Percentiles rank a stretch among this genome's conserved stretches.
Evolutionary conservation across 2,888 invertebrate genomes (phyloP).

Genomic region (Pristionchus arcanus): DNA sequence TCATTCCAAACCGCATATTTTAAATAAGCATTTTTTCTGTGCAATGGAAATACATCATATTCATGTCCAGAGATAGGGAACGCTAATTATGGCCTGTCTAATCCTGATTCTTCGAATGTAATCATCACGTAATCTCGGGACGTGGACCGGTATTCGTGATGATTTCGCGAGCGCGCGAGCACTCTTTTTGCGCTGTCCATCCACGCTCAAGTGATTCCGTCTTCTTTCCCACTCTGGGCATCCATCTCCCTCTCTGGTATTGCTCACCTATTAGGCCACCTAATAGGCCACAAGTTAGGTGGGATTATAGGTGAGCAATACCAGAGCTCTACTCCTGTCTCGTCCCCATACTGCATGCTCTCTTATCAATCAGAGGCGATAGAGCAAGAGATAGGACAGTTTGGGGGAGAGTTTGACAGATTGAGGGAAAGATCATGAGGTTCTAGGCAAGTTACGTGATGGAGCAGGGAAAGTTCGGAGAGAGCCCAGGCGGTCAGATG

Average conservation of each 20-base stretch:
- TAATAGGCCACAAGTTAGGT: too few relatives aligned
- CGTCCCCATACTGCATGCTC: neutral
- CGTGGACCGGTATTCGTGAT: too few relatives aligned
- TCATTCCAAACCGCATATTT: too few relatives aligned
- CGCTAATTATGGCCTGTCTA: neutral
- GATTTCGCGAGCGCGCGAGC: too few relatives aligned
- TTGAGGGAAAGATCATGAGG: too few relatives aligned
- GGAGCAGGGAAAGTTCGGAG: neutral
- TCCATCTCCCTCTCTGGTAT: too few relatives aligned
- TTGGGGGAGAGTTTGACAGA: neutral
- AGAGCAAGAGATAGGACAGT: neutral
- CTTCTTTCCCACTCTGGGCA: neutral
- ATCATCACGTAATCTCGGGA: too few relatives aligned
- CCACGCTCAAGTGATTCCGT: constrained; percentile 10
- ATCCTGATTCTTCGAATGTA: too few relatives aligned
- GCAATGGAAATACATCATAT: too few relatives aligned
- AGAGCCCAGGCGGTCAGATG: neutral
- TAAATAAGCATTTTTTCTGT: too few relatives aligned
- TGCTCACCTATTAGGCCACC: too few relatives aligned
- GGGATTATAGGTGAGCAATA: too few relatives aligned
- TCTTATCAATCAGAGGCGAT: neutral
- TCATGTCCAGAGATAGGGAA: neutral
- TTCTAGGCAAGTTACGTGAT: neutral
- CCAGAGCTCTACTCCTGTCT: neutral
- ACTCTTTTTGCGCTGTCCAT: neutral